Percentiles rank a stretch among this genome's conserved stretches.
phyloP scores from a whole-genome alignment of 2,113 vertebrate genomes.

The Canis aureus region DNA sequence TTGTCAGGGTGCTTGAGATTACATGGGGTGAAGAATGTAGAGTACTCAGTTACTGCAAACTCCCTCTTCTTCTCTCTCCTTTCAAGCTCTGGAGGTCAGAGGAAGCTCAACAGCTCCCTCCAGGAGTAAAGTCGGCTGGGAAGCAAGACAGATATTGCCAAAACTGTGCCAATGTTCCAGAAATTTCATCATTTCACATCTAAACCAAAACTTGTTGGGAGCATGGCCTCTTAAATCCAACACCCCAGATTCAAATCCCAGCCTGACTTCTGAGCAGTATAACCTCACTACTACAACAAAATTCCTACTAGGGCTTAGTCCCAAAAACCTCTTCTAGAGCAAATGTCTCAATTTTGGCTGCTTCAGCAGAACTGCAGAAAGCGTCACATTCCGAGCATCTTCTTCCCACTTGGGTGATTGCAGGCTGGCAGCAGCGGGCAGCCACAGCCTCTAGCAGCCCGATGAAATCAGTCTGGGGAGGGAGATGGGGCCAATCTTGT shows the following conservation, averaged over 20 bases:
- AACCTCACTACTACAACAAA: not conserved
- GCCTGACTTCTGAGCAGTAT: not conserved
- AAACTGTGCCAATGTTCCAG: not conserved
- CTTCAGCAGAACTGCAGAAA: not conserved
- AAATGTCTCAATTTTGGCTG: not conserved
- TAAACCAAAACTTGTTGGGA: not conserved
- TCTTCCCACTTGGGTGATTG: not conserved
- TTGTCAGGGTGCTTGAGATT: not conserved
- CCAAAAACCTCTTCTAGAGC: not conserved
- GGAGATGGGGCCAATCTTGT: not conserved
- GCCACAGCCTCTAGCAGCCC: not conserved
- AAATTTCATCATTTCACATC: not conserved
- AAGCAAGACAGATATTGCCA: not conserved
- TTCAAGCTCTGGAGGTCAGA: not conserved
- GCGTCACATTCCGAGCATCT: not conserved
- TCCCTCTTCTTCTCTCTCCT: not conserved
- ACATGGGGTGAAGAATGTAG: not conserved
- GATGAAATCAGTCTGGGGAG: not conserved
- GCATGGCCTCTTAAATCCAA: not conserved
- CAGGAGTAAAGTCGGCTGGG: not conserved
- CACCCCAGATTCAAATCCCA: not conserved
- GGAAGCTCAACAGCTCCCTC: not conserved
- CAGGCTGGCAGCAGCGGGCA: not conserved
- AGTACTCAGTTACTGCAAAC: not conserved
- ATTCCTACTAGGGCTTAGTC: not conserved